These are phyloP conservation scores for Tachysurus vachellii DNA, from an alignment of 2,113 vertebrate genomes.

Conservation along the genomic window DNA sequence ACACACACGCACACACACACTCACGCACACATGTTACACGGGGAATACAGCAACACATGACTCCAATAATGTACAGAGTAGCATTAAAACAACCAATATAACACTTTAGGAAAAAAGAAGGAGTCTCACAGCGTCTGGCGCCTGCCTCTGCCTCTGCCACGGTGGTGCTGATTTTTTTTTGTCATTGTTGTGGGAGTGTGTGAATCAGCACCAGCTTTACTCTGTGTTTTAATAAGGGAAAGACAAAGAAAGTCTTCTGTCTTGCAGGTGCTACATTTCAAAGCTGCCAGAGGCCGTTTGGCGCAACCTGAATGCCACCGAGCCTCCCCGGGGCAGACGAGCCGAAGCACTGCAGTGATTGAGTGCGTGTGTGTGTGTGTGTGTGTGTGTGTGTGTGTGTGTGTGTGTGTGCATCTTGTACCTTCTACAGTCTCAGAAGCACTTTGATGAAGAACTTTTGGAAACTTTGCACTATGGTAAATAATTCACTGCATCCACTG, in stretches of 20 bases:
- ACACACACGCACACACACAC: constrained; percentile 35
- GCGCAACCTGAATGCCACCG: constrained; percentile 41
- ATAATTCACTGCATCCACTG: neutral
- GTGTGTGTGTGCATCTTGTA: neutral
- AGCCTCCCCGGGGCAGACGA: constrained; percentile 33
- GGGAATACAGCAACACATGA: constrained; percentile 37
- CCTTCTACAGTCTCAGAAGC: neutral
- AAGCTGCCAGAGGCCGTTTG: constrained; percentile 46
- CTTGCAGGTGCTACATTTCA: constrained; percentile 49
- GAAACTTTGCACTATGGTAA: neutral
- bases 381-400: constrained; percentile 1
- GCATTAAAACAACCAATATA: constrained; percentile 16
- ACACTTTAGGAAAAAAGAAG: constrained; percentile 15
- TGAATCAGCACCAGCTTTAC: constrained; percentile 31
- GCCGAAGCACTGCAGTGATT: constrained; percentile 29
- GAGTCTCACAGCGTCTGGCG: constrained; percentile 21
- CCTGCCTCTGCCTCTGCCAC: constrained; percentile 23
- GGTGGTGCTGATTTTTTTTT: neutral
- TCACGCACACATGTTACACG: constrained; percentile 25
- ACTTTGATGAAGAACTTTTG: constrained; percentile 8
- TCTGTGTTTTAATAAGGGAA: constrained; percentile 29
- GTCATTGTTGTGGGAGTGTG: neutral
- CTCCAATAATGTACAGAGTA: constrained; percentile 29
- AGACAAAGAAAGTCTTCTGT: constrained; percentile 43
- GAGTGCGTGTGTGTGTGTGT: constrained; percentile 1